Base-by-base conservation (phyloP, 1,140 invertebrate species). In the Drosophila dunni region DNA sequence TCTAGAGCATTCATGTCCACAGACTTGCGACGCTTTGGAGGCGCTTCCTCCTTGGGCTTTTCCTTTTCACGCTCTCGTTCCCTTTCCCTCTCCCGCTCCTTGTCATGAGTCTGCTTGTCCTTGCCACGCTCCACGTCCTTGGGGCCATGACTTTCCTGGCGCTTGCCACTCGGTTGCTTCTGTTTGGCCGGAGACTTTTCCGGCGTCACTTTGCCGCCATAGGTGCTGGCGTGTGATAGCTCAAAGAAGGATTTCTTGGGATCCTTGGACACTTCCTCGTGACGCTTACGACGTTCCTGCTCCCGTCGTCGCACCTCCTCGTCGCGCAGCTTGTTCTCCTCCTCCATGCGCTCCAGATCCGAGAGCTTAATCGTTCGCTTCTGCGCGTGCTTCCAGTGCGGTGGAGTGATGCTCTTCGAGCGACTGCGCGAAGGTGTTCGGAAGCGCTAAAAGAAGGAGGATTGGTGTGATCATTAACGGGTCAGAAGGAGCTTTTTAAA, bases 361-460 rank as follows among this genome's bases (percentile, higher is more conserved):
- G 96, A 96, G 1, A 97, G 92, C 86, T 97, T 96, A 36, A 97
- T 96, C 45, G 96, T 96, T 68, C 96, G 94, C 38, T 95, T 94
- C 92, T 97, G 96, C 60, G 96, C 97, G 91, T 97, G 96, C 45
- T 95, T 95, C 97, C 97, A 98, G 93, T 98, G 97, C 9, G 97
- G 96, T 8, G 97, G 97, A 9, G 97, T 98, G 17, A 94, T 94
- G 90, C 97, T 98, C 62, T 97, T 94, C 0, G 96, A 97, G 1
- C 96, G 94, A 75, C 95, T 96, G 36, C 96, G 94, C 10, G 96
- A 97, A n/a, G 97, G 96, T 1, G 97, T 97, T 70, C 96, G 95
- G 92, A 96, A 98, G 46, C 97, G 94, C 96, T 97, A 92, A 29
- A 29, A 29, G 24, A 29, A 29, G 24, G 1, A 29, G 24, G 24